These are phyloP conservation scores for Acipenser transmontanus DNA, from an alignment of 2,797 vertebrate species.

Conservation along the genomic window DNA sequence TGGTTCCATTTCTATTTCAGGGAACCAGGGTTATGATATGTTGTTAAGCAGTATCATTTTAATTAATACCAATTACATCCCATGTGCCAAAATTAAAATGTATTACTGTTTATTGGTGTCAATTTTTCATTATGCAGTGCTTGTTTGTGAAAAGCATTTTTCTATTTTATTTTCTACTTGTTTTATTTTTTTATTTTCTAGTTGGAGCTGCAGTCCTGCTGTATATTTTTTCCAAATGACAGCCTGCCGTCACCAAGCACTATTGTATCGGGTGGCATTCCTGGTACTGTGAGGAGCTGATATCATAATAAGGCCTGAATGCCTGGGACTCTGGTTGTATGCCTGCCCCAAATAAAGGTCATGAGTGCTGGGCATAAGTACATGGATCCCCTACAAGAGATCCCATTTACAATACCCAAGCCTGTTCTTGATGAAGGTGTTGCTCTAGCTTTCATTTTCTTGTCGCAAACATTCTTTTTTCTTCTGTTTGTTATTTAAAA, in stretches of 20 bases:
- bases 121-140: no score
- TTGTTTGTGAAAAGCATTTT: no score
- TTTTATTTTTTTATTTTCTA: slow-evolving; percentile 47
- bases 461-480: no score
- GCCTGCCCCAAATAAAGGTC: slow-evolving; percentile 82
- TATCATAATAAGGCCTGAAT: slow-evolving; percentile 84
- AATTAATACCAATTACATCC: no score
- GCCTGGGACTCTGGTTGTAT: slow-evolving; percentile 83
- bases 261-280: slow-evolving; percentile 87
- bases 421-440: slow-evolving; percentile 90
- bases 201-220: slow-evolving; percentile 91
- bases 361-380: slow-evolving; percentile 86
- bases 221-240: slow-evolving; percentile 86
- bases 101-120: no score
- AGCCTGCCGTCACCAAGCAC: slow-evolving; percentile 88
- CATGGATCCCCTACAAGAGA: slow-evolving; percentile 90
- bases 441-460: no score
- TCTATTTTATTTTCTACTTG: no score
- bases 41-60: no score
- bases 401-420: slow-evolving; percentile 78
- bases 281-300: slow-evolving; percentile 91
- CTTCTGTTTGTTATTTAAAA: no score
- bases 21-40: no score
- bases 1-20: no score
- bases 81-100: no score